Evolutionary conservation across 2,888 invertebrate genomes (phyloP), one percentile per base, ranked within the genome.

Genomic region (Harmothoe impar): DNA sequence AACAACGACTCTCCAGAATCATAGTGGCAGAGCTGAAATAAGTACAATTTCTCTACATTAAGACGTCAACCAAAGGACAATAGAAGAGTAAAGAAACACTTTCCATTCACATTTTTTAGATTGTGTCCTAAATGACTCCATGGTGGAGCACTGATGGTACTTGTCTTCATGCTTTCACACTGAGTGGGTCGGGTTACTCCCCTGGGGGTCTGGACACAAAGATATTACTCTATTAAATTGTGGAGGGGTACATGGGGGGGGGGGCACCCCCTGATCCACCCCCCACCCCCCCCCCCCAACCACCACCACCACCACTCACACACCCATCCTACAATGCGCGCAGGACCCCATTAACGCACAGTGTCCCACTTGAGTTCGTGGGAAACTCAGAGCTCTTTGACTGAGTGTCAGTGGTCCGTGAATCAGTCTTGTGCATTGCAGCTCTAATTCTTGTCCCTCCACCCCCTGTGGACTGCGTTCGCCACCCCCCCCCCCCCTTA

Each of bases 351-450:
- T 77, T 77, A 77, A 29, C 77, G 77, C 25, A 25, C n/a, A n/a
- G n/a, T 25, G 77, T 31, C 77, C 77, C 17, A 77, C 77, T 77
- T 77, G 29, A 77, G 77, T 77, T 77, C 77, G 25, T 77, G 77
- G 25, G 77, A 15, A 77, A 77, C 77, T 31, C 77, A 77, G 5
- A 31, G 77, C n/a, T n/a, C 23, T 62, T 20, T 62, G 62, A 62
- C 62, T n/a, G 5, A 43, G 10, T 43, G 62, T 62, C 62, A 62
- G 62, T 62, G 62, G 62, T n/a, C 62, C 62, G 62, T 62, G 62
- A 62, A 62, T n/a, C 7, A n/a, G 62, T 20, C n/a, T n/a, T 62
- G 3, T 62, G 62, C n/a, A 62, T 62, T 20, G 62, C 62, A 43
- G 43, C 43, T 15, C 62, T n/a, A 17, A 62, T 5, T 25, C 62